Conservation (phyloP, 92 coral and sea anemone genomes). For the Zoanthus solanderi region DNA sequence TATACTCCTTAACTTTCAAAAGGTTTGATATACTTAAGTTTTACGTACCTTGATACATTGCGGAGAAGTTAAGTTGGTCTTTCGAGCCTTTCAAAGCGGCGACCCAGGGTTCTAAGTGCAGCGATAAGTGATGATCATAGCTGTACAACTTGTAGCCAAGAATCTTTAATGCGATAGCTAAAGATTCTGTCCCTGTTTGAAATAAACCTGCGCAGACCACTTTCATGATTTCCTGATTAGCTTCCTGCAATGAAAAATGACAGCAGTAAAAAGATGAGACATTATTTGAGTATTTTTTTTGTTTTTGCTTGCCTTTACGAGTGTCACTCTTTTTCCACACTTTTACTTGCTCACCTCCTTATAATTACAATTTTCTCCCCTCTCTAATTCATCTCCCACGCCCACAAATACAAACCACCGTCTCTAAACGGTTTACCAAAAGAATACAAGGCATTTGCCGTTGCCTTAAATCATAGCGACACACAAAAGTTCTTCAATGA, state of each 20-base stretch:
- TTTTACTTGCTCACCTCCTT: too few relatives aligned
- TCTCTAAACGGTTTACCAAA: too few relatives aligned
- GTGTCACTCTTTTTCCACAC: too few relatives aligned
- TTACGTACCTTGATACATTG: conserved; percentile 9
- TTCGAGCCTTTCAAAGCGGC: conserved; percentile 9
- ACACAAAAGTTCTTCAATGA: too few relatives aligned
- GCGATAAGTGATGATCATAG: conserved; percentile 5
- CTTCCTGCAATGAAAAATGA: neutral
- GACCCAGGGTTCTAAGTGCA: conserved; percentile 25
- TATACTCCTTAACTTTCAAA: too few relatives aligned
- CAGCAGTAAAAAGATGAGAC: neutral
- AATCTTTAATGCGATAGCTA: conserved; percentile 3
- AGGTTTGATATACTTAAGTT: neutral
- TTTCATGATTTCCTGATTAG: neutral
- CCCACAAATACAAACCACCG: too few relatives aligned
- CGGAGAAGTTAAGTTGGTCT: neutral
- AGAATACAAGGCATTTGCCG: too few relatives aligned
- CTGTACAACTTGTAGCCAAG: conserved; percentile 29
- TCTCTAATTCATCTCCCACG: too few relatives aligned
- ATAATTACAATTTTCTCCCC: too few relatives aligned
- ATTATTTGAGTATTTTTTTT: neutral
- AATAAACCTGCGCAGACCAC: conserved; percentile 18
- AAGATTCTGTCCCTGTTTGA: conserved; percentile 21
- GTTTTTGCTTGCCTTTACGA: too few relatives aligned
- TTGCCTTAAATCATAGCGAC: too few relatives aligned